Conservation (phyloP, 1,140 invertebrate genomes). For the Cardiocondyla obscurior region DNA sequence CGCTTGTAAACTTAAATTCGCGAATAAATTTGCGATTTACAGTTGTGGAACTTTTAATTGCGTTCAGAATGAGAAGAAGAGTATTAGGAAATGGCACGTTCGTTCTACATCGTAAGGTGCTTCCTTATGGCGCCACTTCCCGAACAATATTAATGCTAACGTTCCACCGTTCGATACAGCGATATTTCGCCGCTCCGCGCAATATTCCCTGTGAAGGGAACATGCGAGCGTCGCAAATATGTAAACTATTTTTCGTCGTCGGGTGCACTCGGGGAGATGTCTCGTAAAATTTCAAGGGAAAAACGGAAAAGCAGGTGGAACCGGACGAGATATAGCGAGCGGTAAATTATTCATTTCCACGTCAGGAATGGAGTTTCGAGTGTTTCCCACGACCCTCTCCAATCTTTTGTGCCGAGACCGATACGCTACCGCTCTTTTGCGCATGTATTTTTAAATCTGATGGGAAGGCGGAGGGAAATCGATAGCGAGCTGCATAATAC, state of each 20-base stretch:
- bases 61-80: not conserved
- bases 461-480: slow-evolving; percentile 1
- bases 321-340: not conserved
- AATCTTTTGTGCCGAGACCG: slow-evolving; percentile 34
- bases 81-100: not conserved
- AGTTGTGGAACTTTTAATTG: not conserved
- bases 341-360: slow-evolving; percentile 51
- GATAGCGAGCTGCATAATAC: slow-evolving; percentile 37
- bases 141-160: not conserved
- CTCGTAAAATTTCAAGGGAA: slow-evolving; percentile 5
- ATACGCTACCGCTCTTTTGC: slow-evolving; percentile 20
- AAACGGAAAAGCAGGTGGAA: not conserved
- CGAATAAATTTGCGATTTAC: not conserved
- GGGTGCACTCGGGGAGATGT: not conserved
- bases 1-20: not conserved
- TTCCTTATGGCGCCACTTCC: not conserved
- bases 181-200: not conserved
- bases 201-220: not conserved
- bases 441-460: slow-evolving; percentile 46
- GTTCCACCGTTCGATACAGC: not conserved
- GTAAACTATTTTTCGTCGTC: slow-evolving; percentile 5
- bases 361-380: slow-evolving; percentile 1
- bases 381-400: not conserved
- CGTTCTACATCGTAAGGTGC: not conserved
- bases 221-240: not conserved